Evolutionary conservation across 2,888 invertebrate genomes (phyloP).

Genomic region (Sepiola atlantica): DNA sequence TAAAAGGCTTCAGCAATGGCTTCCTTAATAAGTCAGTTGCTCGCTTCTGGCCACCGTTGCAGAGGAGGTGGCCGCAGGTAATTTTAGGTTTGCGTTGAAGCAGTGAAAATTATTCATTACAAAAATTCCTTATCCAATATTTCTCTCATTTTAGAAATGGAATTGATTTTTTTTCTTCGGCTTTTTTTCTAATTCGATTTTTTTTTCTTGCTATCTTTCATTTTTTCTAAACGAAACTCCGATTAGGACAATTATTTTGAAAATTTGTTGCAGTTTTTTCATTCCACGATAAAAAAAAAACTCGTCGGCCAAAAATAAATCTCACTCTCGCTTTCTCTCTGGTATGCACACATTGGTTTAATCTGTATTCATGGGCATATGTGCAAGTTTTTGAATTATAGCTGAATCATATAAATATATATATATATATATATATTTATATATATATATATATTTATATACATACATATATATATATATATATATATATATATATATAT

Average conservation of each 20-base stretch:
- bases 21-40: slow-evolving; percentile 8
- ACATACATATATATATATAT: no score
- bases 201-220: not conserved
- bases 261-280: not conserved
- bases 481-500: no score
- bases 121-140: not conserved
- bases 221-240: not conserved
- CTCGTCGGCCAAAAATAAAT: not conserved
- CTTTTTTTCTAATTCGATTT: not conserved
- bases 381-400: no score
- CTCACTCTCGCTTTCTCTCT: not conserved
- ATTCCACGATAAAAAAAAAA: not conserved
- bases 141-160: slow-evolving; percentile 12
- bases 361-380: no score
- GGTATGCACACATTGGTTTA: no score
- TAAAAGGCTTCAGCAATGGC: not conserved
- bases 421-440: no score
- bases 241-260: not conserved
- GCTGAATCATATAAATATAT: no score
- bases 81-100: not conserved
- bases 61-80: not conserved
- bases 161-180: not conserved
- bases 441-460: no score
- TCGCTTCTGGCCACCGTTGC: not conserved
- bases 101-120: not conserved